Base-by-base conservation (phyloP, 2,113 vertebrate species). In the Oplegnathus fasciatus region DNA sequence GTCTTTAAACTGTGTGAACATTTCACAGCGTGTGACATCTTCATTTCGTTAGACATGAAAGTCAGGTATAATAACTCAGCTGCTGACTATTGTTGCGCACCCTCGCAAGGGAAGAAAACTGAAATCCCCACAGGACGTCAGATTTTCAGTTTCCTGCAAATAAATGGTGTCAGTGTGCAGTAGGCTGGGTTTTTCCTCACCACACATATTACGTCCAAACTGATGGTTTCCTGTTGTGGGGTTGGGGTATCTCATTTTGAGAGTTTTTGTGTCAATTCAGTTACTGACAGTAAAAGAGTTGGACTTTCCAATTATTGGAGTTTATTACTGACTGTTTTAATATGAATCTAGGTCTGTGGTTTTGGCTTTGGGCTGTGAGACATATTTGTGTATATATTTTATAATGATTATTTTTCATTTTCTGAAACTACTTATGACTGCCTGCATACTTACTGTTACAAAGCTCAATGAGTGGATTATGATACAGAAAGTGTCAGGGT, bases 91-190 rank as follows among this genome's bases (percentile, higher is more conserved):
- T 44, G 17, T 44, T 42, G 40, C 4, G 5, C 22, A 80, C 26
- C 26, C n/a, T 73, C 0, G 4, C 18, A 54, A 50, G 50, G 30
- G 55, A 75, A 69, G 57, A 65, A 57, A n/a, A 76, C n/a, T 77
- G 71, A 89, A 92, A 91, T 86, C 81, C 87, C 92, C 86, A 75
- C 24, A 75, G 67, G 61, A 78, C 18, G 62, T 89, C 87, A 79
- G 66, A 55, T 72, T 79, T 68, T 91, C 75, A 84, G 77, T 91
- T 92, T 89, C 80, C 67, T 82, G 70, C 78, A 85, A 50, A 58
- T 44, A 55, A 69, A 82, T 70, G 58, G 68, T 86, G 83, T 84
- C 75, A 74, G 4, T 11, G 48, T 78, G 52, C 52, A 80, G 74
- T 0, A 37, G 46, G 46, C 62, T 78, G 84, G 86, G 84, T 84